phyloP scores from a whole-genome alignment of 1,140 invertebrate genomes.

The Charaxes varanes region DNA sequence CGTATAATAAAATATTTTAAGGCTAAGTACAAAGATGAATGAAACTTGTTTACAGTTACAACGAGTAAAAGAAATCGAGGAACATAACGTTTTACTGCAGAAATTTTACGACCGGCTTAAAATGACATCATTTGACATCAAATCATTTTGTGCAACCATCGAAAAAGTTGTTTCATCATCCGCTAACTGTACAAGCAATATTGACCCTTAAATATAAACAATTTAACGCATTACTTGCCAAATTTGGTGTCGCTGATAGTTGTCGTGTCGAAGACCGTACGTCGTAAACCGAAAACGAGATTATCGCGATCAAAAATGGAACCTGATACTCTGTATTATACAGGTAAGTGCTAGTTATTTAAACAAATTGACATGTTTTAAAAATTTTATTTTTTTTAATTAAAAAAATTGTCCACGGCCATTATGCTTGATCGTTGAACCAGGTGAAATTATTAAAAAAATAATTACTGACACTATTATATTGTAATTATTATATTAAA shows the following conservation, averaged over 20 bases:
- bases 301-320: slow-evolving; percentile 31
- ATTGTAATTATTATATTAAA: no score
- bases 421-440: no score
- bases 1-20: no score
- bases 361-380: no score
- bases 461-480: no score
- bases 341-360: no score
- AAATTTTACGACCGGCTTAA: slow-evolving; percentile 34
- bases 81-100: slow-evolving; percentile 30
- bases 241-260: slow-evolving; percentile 7
- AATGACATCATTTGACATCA: slow-evolving; percentile 42
- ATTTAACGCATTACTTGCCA: no score
- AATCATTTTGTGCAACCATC: slow-evolving; percentile 27
- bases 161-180: slow-evolving; percentile 4
- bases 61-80: slow-evolving; percentile 27
- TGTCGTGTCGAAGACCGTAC: slow-evolving; percentile 14
- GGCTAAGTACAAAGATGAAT: slow-evolving; percentile 29
- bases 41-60: slow-evolving; percentile 36
- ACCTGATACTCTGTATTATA: slow-evolving; percentile 27
- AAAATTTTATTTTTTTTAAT: no score
- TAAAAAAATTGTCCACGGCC: no score
- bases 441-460: no score
- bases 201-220: slow-evolving; percentile 9
- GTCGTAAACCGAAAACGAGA: slow-evolving; percentile 30
- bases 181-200: neutral